phyloP scores from a whole-genome alignment of 2,888 invertebrate species.

The Drosophila paranaensis region DNA sequence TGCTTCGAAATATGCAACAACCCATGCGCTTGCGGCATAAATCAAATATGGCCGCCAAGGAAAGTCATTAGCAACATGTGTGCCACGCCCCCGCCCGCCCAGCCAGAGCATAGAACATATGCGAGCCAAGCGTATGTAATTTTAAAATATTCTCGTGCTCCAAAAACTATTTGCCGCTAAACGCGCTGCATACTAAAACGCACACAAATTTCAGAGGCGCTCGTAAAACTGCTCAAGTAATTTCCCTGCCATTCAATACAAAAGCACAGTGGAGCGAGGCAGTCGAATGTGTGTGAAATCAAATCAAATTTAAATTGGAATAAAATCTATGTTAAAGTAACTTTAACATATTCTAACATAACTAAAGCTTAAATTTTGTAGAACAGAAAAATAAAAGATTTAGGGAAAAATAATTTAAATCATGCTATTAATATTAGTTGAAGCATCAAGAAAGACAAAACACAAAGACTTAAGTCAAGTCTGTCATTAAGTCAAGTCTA shows the following conservation, averaged over 20 bases:
- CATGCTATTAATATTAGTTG: too few relatives aligned
- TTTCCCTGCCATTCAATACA: constrained; percentile 44
- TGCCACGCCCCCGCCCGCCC: constrained; percentile 37
- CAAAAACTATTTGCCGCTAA: constrained; percentile 73
- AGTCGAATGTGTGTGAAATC: background rate
- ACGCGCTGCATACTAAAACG: constrained; percentile 68
- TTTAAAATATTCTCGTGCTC: constrained; percentile 61
- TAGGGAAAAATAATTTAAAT: too few relatives aligned
- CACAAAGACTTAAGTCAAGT: background rate
- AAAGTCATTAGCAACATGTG: constrained; percentile 70
- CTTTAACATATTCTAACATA: background rate
- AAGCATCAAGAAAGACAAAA: background rate
- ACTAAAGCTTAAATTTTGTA: too few relatives aligned
- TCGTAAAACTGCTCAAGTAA: constrained; percentile 53
- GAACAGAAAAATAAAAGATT: too few relatives aligned
- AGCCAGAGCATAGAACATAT: constrained; percentile 24
- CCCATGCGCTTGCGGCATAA: constrained; percentile 55
- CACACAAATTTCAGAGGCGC: constrained; percentile 46
- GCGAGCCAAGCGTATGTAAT: constrained; percentile 55
- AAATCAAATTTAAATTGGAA: background rate
- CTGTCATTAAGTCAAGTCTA: background rate
- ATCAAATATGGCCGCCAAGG: constrained; percentile 52
- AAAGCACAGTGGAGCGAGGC: constrained; percentile 42
- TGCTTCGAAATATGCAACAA: constrained; percentile 34
- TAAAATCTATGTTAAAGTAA: background rate